A percentile compares a stretch with the other conserved stretches of the same genome.
Evolutionary conservation across 2,113 vertebrate genomes (phyloP).

Genomic region (Corythaixoides concolor): DNA sequence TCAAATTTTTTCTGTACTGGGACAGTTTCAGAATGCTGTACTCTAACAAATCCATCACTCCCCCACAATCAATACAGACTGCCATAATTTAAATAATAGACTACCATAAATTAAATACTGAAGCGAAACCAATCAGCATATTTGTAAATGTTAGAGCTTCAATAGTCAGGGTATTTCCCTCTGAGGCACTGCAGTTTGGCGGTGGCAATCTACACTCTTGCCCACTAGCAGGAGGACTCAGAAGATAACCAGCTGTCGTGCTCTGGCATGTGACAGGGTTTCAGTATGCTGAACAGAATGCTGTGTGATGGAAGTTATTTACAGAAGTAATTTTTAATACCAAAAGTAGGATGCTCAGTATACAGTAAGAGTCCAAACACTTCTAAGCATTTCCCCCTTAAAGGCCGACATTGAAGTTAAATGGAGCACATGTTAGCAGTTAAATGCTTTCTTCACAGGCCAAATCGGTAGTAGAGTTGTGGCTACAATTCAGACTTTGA

Average conservation of each 20-base stretch:
- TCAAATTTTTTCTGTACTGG: background rate
- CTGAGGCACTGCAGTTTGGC: conserved; percentile 59
- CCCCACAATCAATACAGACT: background rate
- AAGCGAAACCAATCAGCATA: background rate
- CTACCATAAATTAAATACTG: background rate
- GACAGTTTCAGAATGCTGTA: background rate
- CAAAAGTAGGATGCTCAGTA: conserved; percentile 55
- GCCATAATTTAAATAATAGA: background rate
- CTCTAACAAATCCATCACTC: background rate
- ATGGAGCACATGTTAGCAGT: conserved; percentile 27
- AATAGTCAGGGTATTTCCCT: background rate
- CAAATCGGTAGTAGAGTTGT: conserved; percentile 60
- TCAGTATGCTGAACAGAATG: conserved; percentile 44
- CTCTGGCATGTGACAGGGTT: conserved; percentile 44
- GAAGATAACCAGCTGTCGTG: conserved; percentile 45
- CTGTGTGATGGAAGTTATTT: conserved; percentile 55
- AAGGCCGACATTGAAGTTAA: conserved; percentile 53
- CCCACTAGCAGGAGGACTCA: background rate
- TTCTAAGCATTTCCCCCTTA: conserved; percentile 49
- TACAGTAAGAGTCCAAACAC: conserved; percentile 51
- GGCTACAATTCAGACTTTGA: conserved; percentile 67
- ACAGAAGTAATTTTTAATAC: conserved; percentile 57
- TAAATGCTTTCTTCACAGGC: conserved; percentile 69
- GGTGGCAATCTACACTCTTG: background rate
- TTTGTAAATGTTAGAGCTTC: background rate